phyloP scores from a whole-genome alignment of 1,140 invertebrate species.

The Druon quercuslanigerum region DNA sequence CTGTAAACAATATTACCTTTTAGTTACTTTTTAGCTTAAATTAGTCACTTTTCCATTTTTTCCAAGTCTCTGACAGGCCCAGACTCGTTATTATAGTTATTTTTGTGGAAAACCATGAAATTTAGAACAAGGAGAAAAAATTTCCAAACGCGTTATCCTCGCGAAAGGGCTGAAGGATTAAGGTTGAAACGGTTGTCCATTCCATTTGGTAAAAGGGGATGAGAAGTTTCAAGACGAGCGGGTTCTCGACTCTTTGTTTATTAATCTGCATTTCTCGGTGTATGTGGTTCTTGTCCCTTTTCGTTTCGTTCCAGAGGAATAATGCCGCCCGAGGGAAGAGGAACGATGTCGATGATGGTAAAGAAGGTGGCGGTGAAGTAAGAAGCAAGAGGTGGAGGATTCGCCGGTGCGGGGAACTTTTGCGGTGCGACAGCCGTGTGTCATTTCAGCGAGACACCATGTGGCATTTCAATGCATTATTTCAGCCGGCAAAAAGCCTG shows the following conservation, averaged over 20 bases:
- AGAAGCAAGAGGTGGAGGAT: constrained; percentile 35
- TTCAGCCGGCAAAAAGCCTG: constrained; percentile 69
- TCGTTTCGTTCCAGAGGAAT: constrained; percentile 47
- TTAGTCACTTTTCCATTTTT: too few species aligned
- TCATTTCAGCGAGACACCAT: constrained; percentile 70
- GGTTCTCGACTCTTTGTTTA: constrained; percentile 50
- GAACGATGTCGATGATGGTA: constrained; percentile 45
- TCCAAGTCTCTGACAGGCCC: too few species aligned
- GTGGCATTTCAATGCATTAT: constrained; percentile 74
- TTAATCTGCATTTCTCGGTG: constrained; percentile 56
- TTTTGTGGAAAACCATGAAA: too few species aligned
- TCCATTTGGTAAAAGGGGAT: not conserved
- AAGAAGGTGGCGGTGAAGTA: constrained; percentile 27
- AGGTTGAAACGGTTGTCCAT: not conserved
- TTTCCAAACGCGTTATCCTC: too few species aligned
- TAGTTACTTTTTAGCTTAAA: too few species aligned
- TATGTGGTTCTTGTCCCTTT: constrained; percentile 40
- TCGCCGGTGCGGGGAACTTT: constrained; percentile 54
- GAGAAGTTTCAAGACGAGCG: not conserved
- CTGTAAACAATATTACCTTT: too few species aligned
- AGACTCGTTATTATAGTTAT: too few species aligned
- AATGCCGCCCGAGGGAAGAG: constrained; percentile 42
- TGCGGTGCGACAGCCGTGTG: constrained; percentile 68
- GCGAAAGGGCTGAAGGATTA: not conserved
- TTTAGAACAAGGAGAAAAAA: too few species aligned